These are phyloP conservation scores for Oreohelix idahoensis DNA, from an alignment of 1,140 invertebrate species.

Conservation along the genomic window DNA sequence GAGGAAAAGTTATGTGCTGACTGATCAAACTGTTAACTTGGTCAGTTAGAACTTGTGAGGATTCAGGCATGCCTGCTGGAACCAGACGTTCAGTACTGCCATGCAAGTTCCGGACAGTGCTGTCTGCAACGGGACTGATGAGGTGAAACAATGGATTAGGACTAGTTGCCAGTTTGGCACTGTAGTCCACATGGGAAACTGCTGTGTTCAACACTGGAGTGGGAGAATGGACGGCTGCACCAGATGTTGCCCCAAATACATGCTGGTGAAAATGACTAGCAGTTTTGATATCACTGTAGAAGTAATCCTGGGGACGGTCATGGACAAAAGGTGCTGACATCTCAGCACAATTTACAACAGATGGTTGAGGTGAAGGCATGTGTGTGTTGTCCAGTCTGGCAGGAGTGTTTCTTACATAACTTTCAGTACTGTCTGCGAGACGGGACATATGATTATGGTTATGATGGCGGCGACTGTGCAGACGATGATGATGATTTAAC, in stretches of 20 bases:
- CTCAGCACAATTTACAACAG: neutral
- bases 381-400: neutral
- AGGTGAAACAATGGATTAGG: neutral
- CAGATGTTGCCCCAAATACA: neutral
- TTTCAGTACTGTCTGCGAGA: neutral
- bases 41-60: neutral
- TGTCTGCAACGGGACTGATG: neutral
- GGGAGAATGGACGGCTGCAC: neutral
- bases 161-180: neutral
- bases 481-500: slow-evolving; percentile 34
- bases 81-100: neutral
- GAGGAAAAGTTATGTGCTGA: neutral
- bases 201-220: neutral
- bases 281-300: neutral
- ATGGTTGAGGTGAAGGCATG: neutral
- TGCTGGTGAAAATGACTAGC: neutral
- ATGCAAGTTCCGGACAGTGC: neutral
- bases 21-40: neutral
- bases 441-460: neutral
- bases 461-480: slow-evolving; percentile 9
- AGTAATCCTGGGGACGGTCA: slow-evolving; percentile 3
- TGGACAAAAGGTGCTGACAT: neutral
- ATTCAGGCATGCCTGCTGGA: neutral
- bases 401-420: neutral
- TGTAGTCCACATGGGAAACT: neutral